Conservation (phyloP, 2,888 invertebrate genomes). For the Galeruca laticollis region DNA sequence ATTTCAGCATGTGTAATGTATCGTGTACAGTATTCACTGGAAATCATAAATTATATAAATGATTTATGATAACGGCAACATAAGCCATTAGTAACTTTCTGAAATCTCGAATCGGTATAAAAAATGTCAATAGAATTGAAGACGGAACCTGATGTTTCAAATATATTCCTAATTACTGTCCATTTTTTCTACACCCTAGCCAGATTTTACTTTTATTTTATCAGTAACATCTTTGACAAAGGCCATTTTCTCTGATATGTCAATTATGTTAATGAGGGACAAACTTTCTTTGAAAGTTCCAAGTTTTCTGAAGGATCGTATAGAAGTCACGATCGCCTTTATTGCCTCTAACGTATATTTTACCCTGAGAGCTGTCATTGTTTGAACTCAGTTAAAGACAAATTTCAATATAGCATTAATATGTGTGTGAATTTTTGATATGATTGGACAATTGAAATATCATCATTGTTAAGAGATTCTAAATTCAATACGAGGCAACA, state of each 20-base stretch:
- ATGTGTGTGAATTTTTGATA: too few species aligned
- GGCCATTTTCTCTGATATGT: constrained; percentile 27
- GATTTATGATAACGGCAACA: too few species aligned
- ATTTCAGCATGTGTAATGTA: too few species aligned
- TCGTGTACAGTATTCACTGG: too few species aligned
- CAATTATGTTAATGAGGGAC: constrained; percentile 28
- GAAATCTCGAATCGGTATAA: too few species aligned
- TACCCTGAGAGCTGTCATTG: background rate
- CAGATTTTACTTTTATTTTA: constrained; percentile 7
- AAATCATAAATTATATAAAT: too few species aligned
- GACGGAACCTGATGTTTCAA: background rate
- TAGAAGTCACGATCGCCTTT: constrained; percentile 29
- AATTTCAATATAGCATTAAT: too few species aligned
- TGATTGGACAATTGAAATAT: too few species aligned
- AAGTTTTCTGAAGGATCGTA: constrained; percentile 19
- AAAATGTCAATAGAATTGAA: background rate
- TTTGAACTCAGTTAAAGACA: background rate
- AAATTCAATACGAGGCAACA: too few species aligned
- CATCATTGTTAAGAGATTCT: too few species aligned
- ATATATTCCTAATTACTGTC: constrained; percentile 16
- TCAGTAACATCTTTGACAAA: constrained; percentile 20
- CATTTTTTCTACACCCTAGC: constrained; percentile 6
- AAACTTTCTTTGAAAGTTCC: constrained; percentile 20
- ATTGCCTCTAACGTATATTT: background rate
- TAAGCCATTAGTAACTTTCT: too few species aligned